phyloP scores from a whole-genome alignment of 2,888 invertebrate species.

The Linnaemya vulpina region DNA sequence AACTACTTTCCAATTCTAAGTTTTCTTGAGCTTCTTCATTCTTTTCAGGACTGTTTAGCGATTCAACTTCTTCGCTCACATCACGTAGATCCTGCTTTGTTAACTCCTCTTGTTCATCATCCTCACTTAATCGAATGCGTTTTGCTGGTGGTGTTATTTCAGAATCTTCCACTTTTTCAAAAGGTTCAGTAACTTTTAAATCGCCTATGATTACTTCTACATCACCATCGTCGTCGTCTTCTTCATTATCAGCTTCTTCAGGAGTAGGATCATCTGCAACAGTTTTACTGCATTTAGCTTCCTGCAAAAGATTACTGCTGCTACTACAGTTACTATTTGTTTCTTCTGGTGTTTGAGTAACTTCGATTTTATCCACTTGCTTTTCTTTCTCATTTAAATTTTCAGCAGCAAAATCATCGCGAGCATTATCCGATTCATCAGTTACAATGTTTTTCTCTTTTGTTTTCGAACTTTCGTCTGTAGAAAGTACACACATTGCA shows the following conservation, averaged over 20 bases:
- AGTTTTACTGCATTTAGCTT: slow-evolving; percentile 71
- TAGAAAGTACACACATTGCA: background rate
- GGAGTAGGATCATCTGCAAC: slow-evolving; percentile 43
- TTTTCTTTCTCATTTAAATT: slow-evolving; percentile 38
- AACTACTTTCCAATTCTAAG: background rate
- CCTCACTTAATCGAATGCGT: slow-evolving; percentile 74
- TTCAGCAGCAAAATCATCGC: slow-evolving; percentile 77
- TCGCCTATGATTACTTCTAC: slow-evolving; percentile 70
- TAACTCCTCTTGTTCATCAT: slow-evolving; percentile 48
- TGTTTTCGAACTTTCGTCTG: background rate
- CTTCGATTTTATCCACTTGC: slow-evolving; percentile 20
- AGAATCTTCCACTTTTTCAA: slow-evolving; percentile 65
- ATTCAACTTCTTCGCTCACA: background rate
- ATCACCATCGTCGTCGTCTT: slow-evolving; percentile 71
- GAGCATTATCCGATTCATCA: slow-evolving; percentile 81
- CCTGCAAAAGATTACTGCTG: slow-evolving; percentile 78
- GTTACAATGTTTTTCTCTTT: slow-evolving; percentile 62
- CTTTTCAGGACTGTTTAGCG: slow-evolving; percentile 17
- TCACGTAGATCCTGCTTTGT: slow-evolving; percentile 56
- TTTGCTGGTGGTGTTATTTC: slow-evolving; percentile 74
- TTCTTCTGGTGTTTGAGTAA: slow-evolving; percentile 72
- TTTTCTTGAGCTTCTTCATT: slow-evolving; percentile 36
- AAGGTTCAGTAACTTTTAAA: slow-evolving; percentile 64
- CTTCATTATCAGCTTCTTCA: slow-evolving; percentile 69
- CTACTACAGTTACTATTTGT: slow-evolving; percentile 77